Conservation (phyloP, 2,888 invertebrate genomes). For the Agrochola litura region DNA sequence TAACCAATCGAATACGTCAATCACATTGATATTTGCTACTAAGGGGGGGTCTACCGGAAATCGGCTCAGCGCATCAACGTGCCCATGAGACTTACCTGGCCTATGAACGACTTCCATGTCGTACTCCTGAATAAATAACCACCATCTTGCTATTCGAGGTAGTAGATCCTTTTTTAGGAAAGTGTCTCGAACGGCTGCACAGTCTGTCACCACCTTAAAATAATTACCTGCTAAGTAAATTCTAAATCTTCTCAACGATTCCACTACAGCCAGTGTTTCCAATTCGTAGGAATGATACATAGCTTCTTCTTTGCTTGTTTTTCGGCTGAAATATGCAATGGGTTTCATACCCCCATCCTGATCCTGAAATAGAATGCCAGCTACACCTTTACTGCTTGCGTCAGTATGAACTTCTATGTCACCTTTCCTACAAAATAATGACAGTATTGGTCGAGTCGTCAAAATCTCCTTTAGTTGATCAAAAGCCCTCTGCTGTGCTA, state of each 20-base stretch:
- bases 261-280: conserved; percentile 5
- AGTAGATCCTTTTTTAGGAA: not conserved
- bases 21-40: not conserved
- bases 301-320: conserved; percentile 3
- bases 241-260: not conserved
- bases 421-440: conserved; percentile 11
- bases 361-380: not conserved
- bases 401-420: too few species aligned
- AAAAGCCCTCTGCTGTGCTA: conserved; percentile 6
- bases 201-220: not conserved
- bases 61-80: conserved; percentile 5
- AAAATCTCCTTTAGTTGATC: conserved; percentile 2
- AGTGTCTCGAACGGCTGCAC: conserved; percentile 1
- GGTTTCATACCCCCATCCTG: not conserved
- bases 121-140: not conserved
- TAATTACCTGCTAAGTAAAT: conserved; percentile 1
- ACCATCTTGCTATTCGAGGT: conserved; percentile 1
- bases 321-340: not conserved
- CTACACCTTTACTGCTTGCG: conserved; percentile 8
- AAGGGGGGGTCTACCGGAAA: not conserved
- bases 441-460: not conserved
- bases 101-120: conserved; percentile 3
- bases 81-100: conserved; percentile 3
- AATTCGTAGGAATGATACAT: conserved; percentile 8
- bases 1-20: not conserved